phyloP scores from a whole-genome alignment of 2,797 vertebrate species.

The Clangula hyemalis region DNA sequence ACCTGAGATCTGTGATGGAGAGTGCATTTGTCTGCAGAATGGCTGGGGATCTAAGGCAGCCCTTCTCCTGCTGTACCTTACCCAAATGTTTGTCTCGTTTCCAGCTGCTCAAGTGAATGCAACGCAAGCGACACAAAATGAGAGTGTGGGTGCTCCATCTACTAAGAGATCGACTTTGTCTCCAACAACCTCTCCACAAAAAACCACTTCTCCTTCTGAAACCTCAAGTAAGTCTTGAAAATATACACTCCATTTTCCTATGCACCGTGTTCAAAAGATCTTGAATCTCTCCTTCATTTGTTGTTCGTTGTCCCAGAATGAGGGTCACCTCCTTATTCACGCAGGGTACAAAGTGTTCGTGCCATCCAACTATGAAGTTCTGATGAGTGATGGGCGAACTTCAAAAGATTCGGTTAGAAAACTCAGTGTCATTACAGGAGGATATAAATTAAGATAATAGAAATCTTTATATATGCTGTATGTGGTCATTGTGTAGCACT shows the following conservation, averaged over 20 bases:
- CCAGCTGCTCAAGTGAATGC: background rate
- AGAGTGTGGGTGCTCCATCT: background rate
- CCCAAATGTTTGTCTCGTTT: background rate
- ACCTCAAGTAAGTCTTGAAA: constrained; percentile 45
- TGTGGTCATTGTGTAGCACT: background rate
- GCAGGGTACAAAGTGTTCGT: background rate
- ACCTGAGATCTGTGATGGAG: background rate
- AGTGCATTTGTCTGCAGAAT: background rate
- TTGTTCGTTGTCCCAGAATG: background rate
- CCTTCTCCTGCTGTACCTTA: background rate
- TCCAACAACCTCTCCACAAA: background rate
- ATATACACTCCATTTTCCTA: background rate
- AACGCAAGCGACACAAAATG: background rate
- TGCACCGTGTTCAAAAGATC: background rate
- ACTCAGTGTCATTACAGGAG: background rate
- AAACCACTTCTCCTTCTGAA: background rate
- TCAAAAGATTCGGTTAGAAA: background rate
- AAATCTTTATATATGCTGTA: background rate
- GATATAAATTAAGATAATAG: background rate
- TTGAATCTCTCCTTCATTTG: background rate
- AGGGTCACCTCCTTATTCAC: background rate
- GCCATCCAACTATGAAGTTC: background rate
- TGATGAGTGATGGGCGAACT: background rate
- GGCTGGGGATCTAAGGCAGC: background rate
- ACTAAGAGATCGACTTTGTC: background rate